Evolutionary conservation across 1,140 invertebrate species (phyloP).

Genomic region (Musca domestica): DNA sequence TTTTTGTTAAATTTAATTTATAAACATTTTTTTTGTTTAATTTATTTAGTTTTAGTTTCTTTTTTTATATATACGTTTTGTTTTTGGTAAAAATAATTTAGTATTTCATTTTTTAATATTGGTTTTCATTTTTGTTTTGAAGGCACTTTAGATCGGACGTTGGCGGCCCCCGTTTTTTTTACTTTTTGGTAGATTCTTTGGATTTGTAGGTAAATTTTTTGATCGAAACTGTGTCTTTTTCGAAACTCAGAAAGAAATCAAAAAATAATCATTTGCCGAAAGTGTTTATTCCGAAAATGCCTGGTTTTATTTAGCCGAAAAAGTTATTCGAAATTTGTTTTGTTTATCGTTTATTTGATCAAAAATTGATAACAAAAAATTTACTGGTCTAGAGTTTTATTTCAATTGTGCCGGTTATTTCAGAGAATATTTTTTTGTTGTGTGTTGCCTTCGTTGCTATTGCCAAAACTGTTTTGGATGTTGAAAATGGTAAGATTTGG

Average conservation of each 20-base stretch:
- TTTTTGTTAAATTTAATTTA: constrained; percentile 35
- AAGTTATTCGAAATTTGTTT: constrained; percentile 16
- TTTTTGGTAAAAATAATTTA: constrained; percentile 69
- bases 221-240: constrained; percentile 55
- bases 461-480: constrained; percentile 42
- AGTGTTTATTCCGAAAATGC: constrained; percentile 9
- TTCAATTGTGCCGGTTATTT: constrained; percentile 34
- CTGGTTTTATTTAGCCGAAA: constrained; percentile 9
- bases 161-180: constrained; percentile 71
- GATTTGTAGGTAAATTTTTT: constrained; percentile 36
- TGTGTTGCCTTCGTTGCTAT: constrained; percentile 53
- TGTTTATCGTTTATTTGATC: constrained; percentile 27
- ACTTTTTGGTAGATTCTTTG: constrained; percentile 3
- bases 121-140: constrained; percentile 69
- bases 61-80: constrained; percentile 53
- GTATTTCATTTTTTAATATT: constrained; percentile 40
- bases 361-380: constrained; percentile 16
- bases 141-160: constrained; percentile 88
- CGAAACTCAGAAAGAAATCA: constrained; percentile 39
- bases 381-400: constrained; percentile 20
- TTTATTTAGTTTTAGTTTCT: constrained; percentile 53
- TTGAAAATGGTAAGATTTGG: constrained; percentile 21
- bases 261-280: constrained; percentile 23
- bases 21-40: constrained; percentile 58
- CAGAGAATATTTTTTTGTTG: constrained; percentile 22